phyloP scores from a whole-genome alignment of 2,113 vertebrate species.

The Austrofundulus limnaeus region DNA sequence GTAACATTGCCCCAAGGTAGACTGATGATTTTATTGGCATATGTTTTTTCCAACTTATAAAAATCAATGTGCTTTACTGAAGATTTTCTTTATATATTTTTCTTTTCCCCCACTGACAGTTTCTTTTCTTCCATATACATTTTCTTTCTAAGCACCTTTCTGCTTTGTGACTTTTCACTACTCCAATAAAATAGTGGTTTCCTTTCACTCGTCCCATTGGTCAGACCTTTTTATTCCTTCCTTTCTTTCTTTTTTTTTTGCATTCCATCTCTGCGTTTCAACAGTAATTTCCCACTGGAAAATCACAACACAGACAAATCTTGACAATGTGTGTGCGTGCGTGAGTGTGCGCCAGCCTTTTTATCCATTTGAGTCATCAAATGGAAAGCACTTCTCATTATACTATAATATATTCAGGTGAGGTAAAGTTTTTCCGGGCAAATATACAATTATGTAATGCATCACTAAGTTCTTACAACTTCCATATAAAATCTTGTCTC shows the following conservation, averaged over 20 bases:
- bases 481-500: background rate
- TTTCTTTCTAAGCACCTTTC: background rate
- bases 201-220: background rate
- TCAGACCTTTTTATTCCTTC: background rate
- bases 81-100: background rate
- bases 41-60: conserved; percentile 9
- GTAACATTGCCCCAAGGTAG: conserved; percentile 12
- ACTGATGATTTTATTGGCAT: background rate
- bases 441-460: conserved; percentile 20
- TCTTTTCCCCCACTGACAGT: background rate
- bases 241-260: background rate
- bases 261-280: background rate
- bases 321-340: background rate
- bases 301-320: conserved; percentile 8
- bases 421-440: conserved; percentile 14
- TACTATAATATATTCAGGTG: conserved; percentile 23
- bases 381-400: conserved; percentile 33
- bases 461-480: conserved; percentile 9
- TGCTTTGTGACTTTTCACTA: conserved; percentile 1
- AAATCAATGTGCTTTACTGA: conserved; percentile 5
- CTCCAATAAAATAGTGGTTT: background rate
- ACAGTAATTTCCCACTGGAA: conserved; percentile 36
- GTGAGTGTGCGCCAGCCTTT: no score
- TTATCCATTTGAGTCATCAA: conserved; percentile 26
- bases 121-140: background rate